These are phyloP conservation scores for Mesorhabditis sp. DNA, from an alignment of 2,888 invertebrate genomes.

Conservation along the genomic window DNA sequence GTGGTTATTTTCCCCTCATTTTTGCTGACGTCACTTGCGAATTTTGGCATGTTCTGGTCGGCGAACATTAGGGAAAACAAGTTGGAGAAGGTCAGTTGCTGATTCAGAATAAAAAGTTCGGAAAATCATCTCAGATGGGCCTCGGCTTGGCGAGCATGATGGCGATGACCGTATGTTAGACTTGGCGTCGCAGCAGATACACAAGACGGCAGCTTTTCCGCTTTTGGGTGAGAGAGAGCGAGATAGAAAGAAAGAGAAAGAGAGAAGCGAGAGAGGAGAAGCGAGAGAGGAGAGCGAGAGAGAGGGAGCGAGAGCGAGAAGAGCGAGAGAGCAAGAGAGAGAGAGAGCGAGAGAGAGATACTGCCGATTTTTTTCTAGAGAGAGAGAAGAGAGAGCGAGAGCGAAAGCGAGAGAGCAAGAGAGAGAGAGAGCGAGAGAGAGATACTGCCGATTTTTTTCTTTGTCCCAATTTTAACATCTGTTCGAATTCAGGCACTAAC, in stretches of 20 bases:
- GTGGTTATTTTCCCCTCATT: background rate
- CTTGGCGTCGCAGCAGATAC: constrained; percentile 2
- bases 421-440: too few species aligned
- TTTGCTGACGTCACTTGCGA: background rate
- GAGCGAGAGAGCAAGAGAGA: background rate
- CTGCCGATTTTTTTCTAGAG: too few species aligned
- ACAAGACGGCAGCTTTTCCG: background rate
- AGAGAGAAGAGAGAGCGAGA: background rate
- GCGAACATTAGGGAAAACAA: background rate
- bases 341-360: background rate
- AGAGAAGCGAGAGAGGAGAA: too few species aligned
- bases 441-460: too few species aligned
- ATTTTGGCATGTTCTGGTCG: background rate
- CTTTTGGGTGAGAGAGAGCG: background rate
- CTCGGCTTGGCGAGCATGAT: constrained; percentile 6
- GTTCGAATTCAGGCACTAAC: too few species aligned
- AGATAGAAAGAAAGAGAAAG: background rate
- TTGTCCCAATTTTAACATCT: too few species aligned
- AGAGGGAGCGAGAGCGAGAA: too few species aligned
- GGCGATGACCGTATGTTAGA: constrained; percentile 1
- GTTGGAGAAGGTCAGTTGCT: background rate
- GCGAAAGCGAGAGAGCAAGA: too few species aligned
- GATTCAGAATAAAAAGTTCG: background rate
- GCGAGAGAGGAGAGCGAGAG: too few species aligned
- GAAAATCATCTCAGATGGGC: background rate